Evolutionary conservation across 1,140 invertebrate species (phyloP).

Genomic region (Parasteatoda tepidariorum): DNA sequence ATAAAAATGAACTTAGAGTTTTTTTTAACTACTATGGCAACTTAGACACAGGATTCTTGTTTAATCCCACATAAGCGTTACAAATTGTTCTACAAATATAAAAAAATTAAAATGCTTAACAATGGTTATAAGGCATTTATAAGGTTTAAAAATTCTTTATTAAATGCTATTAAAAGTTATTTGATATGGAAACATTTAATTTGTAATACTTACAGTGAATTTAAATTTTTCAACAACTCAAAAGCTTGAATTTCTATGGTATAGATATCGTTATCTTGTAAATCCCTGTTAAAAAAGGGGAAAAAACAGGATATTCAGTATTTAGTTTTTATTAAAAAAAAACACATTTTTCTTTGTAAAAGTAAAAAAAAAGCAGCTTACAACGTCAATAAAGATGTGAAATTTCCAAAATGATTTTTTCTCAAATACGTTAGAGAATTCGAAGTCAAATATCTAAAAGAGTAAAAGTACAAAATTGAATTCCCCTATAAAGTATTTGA

Average conservation of each 20-base stretch:
- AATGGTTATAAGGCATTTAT: too few species aligned
- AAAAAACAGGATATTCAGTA: neutral
- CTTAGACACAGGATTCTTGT: too few species aligned
- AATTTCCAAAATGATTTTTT: constrained; percentile 29
- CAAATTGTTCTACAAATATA: too few species aligned
- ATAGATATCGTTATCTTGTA: constrained; percentile 40
- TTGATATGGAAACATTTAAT: too few species aligned
- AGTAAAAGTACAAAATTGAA: neutral
- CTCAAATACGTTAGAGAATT: constrained; percentile 36
- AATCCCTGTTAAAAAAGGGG: constrained; percentile 22
- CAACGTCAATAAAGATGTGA: constrained; percentile 48
- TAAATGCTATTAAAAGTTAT: too few species aligned
- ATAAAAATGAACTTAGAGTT: too few species aligned
- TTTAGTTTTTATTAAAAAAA: neutral
- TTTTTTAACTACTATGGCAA: too few species aligned
- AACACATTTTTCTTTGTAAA: neutral
- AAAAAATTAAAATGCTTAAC: too few species aligned
- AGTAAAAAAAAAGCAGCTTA: constrained; percentile 20
- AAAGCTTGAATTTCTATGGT: constrained; percentile 33
- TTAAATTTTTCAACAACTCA: neutral
- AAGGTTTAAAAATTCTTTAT: too few species aligned
- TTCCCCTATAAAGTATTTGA: too few species aligned
- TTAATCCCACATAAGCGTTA: too few species aligned
- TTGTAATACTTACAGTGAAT: constrained; percentile 56
- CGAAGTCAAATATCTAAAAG: constrained; percentile 49